phyloP scores from a whole-genome alignment of 1,140 invertebrate species.

The Musca vetustissima region DNA sequence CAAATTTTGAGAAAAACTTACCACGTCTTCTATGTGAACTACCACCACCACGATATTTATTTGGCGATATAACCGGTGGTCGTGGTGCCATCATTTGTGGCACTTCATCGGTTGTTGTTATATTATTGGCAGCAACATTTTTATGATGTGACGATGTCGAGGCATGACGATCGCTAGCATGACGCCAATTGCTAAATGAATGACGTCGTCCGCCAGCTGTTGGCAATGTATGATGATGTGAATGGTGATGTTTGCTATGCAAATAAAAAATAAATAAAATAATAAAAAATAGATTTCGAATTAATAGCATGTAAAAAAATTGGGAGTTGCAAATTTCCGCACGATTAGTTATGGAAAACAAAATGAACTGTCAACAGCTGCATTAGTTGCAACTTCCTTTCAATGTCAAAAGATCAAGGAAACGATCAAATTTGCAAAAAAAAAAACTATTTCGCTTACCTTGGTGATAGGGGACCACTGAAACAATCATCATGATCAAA shows the following conservation, averaged over 20 bases:
- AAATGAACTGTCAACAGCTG: constrained; percentile 55
- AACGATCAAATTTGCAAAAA: background rate
- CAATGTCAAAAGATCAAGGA: constrained; percentile 26
- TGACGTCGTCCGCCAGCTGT: constrained; percentile 49
- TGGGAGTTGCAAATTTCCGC: constrained; percentile 24
- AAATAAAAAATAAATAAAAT: constrained; percentile 9
- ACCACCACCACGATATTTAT: constrained; percentile 44
- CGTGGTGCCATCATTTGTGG: constrained; percentile 52
- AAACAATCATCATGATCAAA: constrained; percentile 42
- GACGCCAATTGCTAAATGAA: constrained; percentile 52
- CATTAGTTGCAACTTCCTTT: constrained; percentile 25
- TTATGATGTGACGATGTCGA: constrained; percentile 30
- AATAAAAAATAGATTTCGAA: constrained; percentile 4
- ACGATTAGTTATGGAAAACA: constrained; percentile 43
- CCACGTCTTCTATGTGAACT: constrained; percentile 43
- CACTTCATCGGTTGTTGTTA: constrained; percentile 50
- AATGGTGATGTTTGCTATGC: constrained; percentile 38
- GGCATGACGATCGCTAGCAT: constrained; percentile 33
- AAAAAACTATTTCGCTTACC: constrained; percentile 38
- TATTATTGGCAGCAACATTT: constrained; percentile 35
- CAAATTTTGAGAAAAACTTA: constrained; percentile 34
- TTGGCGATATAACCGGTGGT: constrained; percentile 46
- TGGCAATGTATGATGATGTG: constrained; percentile 50
- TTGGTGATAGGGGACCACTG: constrained; percentile 35
- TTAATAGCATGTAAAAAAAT: constrained; percentile 11